Conservation (phyloP, 2,113 vertebrate genomes). For the Paramormyrops kingsleyae region DNA sequence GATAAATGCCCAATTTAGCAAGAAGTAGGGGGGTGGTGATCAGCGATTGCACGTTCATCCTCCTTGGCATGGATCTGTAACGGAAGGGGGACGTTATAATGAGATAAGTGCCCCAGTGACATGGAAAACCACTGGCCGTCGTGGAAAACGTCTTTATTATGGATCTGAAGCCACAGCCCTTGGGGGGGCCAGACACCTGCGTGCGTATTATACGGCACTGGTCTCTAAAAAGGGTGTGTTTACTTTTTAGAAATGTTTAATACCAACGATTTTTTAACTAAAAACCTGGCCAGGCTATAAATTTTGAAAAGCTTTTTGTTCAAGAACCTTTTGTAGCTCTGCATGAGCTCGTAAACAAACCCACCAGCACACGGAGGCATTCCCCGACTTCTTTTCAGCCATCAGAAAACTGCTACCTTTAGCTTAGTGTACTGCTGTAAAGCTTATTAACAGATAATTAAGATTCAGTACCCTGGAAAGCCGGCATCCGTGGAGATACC, state of each 20-base stretch:
- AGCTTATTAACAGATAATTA: constrained; percentile 18
- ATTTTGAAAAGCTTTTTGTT: neutral
- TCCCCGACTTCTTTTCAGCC: constrained; percentile 16
- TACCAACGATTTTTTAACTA: neutral
- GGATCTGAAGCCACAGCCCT: neutral
- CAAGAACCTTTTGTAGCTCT: neutral
- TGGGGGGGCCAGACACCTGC: neutral
- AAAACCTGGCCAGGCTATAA: neutral
- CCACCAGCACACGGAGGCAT: neutral
- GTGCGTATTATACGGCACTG: neutral
- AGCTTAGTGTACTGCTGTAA: constrained; percentile 41
- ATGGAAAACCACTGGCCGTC: neutral
- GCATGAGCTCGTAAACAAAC: neutral
- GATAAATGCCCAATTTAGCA: neutral
- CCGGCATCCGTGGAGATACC: neutral
- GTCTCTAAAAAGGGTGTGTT: neutral
- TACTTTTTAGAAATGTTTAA: neutral
- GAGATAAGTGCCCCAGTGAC: constrained; percentile 31
- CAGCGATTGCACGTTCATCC: neutral
- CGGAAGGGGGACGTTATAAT: constrained; percentile 12
- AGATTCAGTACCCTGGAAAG: neutral
- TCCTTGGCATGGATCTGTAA: neutral
- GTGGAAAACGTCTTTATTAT: neutral
- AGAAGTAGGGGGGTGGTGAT: neutral
- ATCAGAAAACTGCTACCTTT: constrained; percentile 19